Evolutionary conservation across 2,888 invertebrate species (phyloP).

Genomic region (Drosophila meridiana): DNA sequence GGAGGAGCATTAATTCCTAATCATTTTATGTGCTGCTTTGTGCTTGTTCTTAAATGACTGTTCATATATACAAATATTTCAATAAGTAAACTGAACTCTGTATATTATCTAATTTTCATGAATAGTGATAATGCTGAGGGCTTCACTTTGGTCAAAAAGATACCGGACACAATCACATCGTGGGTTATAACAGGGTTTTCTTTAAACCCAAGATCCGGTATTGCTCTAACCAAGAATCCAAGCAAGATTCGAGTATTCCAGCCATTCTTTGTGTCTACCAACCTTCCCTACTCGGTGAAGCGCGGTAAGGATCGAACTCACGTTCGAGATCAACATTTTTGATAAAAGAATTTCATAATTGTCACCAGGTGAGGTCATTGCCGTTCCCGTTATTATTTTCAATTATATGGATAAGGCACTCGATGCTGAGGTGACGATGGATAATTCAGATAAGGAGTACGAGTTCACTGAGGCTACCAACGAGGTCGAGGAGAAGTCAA

Average conservation of each 20-base stretch:
- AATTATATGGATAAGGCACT: slow-evolving; percentile 93
- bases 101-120: background rate
- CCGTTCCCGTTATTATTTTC: slow-evolving; percentile 94
- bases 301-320: slow-evolving; percentile 89
- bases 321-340: background rate
- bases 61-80: background rate
- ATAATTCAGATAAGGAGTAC: slow-evolving; percentile 92
- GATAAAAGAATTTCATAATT: background rate
- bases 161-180: slow-evolving; percentile 93
- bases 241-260: slow-evolving; percentile 91
- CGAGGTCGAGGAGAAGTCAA: slow-evolving; percentile 89
- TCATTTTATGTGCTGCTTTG: slow-evolving; percentile 20
- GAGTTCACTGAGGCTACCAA: slow-evolving; percentile 93
- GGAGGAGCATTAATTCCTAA: background rate
- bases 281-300: slow-evolving; percentile 95
- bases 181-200: slow-evolving; percentile 95
- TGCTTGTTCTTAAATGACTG: slow-evolving; percentile 2
- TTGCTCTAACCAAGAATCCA: slow-evolving; percentile 90
- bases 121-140: slow-evolving; percentile 70
- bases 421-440: slow-evolving; percentile 92
- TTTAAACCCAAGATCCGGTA: slow-evolving; percentile 90
- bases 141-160: slow-evolving; percentile 85
- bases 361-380: slow-evolving; percentile 92
- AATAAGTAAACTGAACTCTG: background rate
- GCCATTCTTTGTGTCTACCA: slow-evolving; percentile 93